Base-by-base conservation (phyloP, 2,113 vertebrate species). In the Rissa tridactyla region DNA sequence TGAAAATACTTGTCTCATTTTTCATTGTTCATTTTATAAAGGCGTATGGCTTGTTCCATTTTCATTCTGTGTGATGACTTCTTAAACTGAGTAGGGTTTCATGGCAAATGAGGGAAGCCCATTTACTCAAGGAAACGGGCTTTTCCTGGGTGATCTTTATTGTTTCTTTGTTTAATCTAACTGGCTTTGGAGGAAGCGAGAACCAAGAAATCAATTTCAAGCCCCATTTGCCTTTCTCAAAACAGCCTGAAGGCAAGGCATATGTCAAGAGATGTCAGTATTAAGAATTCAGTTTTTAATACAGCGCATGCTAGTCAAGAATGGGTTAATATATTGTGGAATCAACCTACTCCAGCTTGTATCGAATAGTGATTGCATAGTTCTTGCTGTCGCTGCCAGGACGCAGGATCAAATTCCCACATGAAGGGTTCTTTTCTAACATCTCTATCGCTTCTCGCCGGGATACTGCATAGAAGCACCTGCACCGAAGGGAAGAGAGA, bases 381-480 rank as follows among this genome's bases (percentile, higher is more conserved):
- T 95, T 98, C 90, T 86, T 92, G 60, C 89, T 95, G 85, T 98
- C 91, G 25, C 97, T 98, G 13, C 97, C 90, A 20, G 98, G 98
- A 34, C 98, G 95, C 65, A 98, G 84, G 73, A 98, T 97, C 95
- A 98, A 86, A 64, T 97, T 98, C 60, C 98, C 98, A 34, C 36
- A 49, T 2, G 93, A 96, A 92, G 98, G 92, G 15, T 97, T 96
- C 90, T 96, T 97, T 71, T 97, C 90, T 20, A 98, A 88, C 97
- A 98, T 97, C 46, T 97, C 92, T 32, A 42, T 93, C 1, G 97
- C 98, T 95, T 97, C 94, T 91, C 96, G 95, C 27, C 97, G 94
- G 58, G 98, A 97, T 23, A 98, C 97, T 16, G 55, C 44, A 44
- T 98, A 94, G 95, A 98, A 98, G 75, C 98, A 98, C 89, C 98